Base-by-base conservation (phyloP, 1,140 invertebrate species). In the Brachionus manjavacas region DNA sequence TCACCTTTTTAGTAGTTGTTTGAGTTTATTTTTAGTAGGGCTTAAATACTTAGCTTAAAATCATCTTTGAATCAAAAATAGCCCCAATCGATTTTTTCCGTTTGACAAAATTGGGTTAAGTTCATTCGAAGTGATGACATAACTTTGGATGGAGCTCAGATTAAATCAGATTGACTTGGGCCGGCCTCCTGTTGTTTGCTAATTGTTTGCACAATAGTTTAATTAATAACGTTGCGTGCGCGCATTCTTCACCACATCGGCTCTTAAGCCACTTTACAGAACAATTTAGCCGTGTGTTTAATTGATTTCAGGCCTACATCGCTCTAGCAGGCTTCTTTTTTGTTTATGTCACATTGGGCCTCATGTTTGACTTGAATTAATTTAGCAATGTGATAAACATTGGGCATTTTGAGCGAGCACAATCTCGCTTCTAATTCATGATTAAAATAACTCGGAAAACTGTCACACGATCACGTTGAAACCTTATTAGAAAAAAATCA, bases 1-100 rank as follows among this genome's bases (percentile, higher is more conserved):
- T 41, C 68, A 72, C 31, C 12, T 72, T 72, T 28, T 35, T 35
- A 6, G n/a, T 35, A 6, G 4, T 39, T 39, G 31, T 39, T 72
- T 72, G 31, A 68, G 25, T 72, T 35, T 72, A 39, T 72, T 72
- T 72, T 72, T 72, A 72, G 31, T 39, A 72, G 16, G 31, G 68
- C 68, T 72, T 43, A 72, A 72, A 72, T 72, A 72, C 68, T 72
- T 72, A 72, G 39, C 68, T 39, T 60, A 72, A 41, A 72, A 72
- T 72, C 68, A 72, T 72, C 68, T 72, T 72, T 35, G 31, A 35
- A 35, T 35, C 31, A 35, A 39, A 41, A 72, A 72, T 41, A 43
- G 28, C 35, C 35, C 39, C 16, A 39, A 16, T 72, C 35, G 68
- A 39, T 72, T 72, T n/a, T 35, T 39, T 41, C 68, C 16, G 66